phyloP scores from a whole-genome alignment of 2,797 vertebrate genomes.

The Forpus xanthops region DNA sequence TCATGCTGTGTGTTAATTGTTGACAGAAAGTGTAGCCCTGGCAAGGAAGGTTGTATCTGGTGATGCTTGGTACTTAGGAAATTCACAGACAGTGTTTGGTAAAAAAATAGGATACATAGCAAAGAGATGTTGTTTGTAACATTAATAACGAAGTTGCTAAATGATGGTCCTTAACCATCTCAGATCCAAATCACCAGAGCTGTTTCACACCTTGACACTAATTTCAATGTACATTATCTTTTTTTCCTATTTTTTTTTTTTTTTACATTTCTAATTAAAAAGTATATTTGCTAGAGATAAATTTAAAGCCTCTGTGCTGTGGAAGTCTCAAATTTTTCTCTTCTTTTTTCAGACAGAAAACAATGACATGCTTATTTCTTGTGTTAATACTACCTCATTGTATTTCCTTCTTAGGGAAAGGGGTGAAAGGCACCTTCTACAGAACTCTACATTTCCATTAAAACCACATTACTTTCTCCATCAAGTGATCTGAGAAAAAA shows the following conservation, averaged over 20 bases:
- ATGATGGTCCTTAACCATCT: neutral
- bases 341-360: neutral
- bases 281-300: neutral
- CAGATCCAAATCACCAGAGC: neutral
- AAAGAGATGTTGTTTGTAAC: neutral
- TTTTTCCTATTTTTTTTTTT: no score
- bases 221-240: no score
- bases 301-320: neutral
- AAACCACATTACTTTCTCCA: neutral
- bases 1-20: neutral
- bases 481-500: neutral
- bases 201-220: neutral
- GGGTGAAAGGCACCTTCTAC: fast-evolving
- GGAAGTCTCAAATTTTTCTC: neutral
- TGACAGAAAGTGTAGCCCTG: neutral
- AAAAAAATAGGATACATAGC: neutral
- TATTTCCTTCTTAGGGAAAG: neutral
- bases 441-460: neutral
- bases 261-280: neutral
- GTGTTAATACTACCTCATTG: neutral
- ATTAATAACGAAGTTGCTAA: neutral
- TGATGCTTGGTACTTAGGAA: neutral
- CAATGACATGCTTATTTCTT: neutral
- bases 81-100: neutral
- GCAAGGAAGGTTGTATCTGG: neutral